A percentile compares a stretch with the other conserved stretches of the same genome.
phyloP scores from a whole-genome alignment of 1,140 invertebrate genomes.

The Anastatus disparis region DNA sequence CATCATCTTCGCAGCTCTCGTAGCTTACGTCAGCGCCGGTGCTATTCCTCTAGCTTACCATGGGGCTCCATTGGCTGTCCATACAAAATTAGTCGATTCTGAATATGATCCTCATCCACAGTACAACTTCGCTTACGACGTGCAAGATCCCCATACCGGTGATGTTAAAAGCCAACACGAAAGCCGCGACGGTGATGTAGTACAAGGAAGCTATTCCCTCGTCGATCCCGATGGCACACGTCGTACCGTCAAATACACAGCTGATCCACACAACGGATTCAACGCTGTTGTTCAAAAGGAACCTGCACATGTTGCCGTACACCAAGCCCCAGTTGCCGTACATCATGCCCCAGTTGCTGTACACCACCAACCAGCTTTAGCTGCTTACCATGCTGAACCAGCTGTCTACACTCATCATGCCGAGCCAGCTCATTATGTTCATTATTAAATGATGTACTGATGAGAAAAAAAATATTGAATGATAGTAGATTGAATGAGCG shows the following conservation, averaged over 20 bases:
- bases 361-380: too few species aligned
- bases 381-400: too few species aligned
- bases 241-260: conserved; percentile 69
- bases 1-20: too few species aligned
- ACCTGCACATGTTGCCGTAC: conserved; percentile 50
- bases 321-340: too few species aligned
- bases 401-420: too few species aligned
- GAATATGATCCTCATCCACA: conserved; percentile 66
- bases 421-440: too few species aligned
- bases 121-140: conserved; percentile 69
- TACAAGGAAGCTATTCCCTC: conserved; percentile 69
- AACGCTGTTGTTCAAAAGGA: conserved; percentile 71
- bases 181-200: conserved; percentile 67
- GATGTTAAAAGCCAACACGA: conserved; percentile 69
- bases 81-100: conserved; percentile 47
- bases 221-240: conserved; percentile 69
- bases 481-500: too few species aligned
- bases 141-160: conserved; percentile 68
- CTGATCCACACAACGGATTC: conserved; percentile 68
- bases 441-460: too few species aligned
- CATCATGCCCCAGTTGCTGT: too few species aligned
- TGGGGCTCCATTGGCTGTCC: conserved; percentile 44
- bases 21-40: too few species aligned
- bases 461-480: too few species aligned
- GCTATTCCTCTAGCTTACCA: too few species aligned